phyloP scores from a whole-genome alignment of 2,113 vertebrate species.

The Sinosuthora webbiana region DNA sequence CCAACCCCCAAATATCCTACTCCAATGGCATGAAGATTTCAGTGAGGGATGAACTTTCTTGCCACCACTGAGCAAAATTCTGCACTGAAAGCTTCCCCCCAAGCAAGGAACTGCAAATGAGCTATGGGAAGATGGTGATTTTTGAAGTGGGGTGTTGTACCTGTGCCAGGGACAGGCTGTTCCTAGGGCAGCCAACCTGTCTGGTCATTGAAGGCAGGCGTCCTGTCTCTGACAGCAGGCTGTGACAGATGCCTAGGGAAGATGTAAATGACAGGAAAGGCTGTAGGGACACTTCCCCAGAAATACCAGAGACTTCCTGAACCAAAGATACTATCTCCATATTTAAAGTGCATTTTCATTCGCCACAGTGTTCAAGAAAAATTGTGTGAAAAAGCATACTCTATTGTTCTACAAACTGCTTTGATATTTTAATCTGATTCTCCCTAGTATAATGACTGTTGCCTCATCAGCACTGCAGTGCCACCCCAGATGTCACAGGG shows the following conservation, averaged over 20 bases:
- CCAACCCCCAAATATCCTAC: not conserved
- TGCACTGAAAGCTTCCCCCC: not conserved
- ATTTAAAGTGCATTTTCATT: slow-evolving; percentile 3
- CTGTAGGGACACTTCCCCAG: slow-evolving; percentile 24
- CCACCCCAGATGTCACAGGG: not conserved
- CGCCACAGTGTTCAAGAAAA: not conserved
- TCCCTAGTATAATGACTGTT: not conserved
- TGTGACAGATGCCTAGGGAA: not conserved
- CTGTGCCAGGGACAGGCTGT: not conserved
- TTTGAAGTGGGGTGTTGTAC: not conserved
- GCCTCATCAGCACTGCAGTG: not conserved
- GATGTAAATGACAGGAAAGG: slow-evolving; percentile 32
- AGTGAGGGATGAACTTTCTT: not conserved
- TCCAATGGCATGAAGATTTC: not conserved
- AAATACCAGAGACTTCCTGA: slow-evolving; percentile 37
- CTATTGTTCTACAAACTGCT: not conserved
- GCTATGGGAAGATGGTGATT: not conserved
- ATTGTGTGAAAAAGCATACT: not conserved
- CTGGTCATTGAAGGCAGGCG: not conserved
- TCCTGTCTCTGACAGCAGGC: not conserved
- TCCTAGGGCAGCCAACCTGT: not conserved
- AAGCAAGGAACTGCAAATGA: not conserved
- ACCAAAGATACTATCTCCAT: not conserved
- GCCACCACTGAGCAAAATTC: not conserved
- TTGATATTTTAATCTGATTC: not conserved